phyloP scores from a whole-genome alignment of 2,113 vertebrate genomes.

The Andinoacara biseriatus region DNA sequence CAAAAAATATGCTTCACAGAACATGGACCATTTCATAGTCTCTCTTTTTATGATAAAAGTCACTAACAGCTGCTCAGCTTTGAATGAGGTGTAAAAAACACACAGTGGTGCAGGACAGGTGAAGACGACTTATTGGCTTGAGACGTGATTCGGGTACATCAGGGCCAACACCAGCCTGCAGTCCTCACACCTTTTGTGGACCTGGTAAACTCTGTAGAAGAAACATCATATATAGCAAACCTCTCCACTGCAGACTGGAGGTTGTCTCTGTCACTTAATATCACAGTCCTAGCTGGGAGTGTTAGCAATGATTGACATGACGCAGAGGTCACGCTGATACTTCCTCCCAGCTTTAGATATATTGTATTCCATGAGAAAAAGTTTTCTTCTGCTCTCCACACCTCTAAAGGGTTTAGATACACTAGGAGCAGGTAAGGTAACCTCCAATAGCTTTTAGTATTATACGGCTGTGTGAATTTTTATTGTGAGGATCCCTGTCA shows the following conservation, averaged over 20 bases:
- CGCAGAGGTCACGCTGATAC: conserved; percentile 2
- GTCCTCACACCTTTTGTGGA: neutral
- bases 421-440: conserved; percentile 10
- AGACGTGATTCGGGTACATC: neutral
- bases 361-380: neutral
- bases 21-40: neutral
- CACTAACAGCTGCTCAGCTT: neutral
- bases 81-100: neutral
- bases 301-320: conserved; percentile 31
- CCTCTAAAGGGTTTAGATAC: neutral
- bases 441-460: neutral
- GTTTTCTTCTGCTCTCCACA: neutral
- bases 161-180: neutral
- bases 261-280: conserved; percentile 20
- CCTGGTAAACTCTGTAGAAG: neutral
- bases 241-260: neutral
- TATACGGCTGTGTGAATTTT: neutral
- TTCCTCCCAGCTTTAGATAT: conserved; percentile 15
- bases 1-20: neutral
- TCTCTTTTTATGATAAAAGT: conserved; percentile 9
- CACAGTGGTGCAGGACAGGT: neutral
- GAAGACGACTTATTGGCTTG: neutral
- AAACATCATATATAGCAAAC: conserved; percentile 1
- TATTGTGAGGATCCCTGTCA: neutral
- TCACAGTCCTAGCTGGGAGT: conserved; percentile 22